phyloP scores from a whole-genome alignment of 2,888 invertebrate species.

The Dioctria rufipes region DNA sequence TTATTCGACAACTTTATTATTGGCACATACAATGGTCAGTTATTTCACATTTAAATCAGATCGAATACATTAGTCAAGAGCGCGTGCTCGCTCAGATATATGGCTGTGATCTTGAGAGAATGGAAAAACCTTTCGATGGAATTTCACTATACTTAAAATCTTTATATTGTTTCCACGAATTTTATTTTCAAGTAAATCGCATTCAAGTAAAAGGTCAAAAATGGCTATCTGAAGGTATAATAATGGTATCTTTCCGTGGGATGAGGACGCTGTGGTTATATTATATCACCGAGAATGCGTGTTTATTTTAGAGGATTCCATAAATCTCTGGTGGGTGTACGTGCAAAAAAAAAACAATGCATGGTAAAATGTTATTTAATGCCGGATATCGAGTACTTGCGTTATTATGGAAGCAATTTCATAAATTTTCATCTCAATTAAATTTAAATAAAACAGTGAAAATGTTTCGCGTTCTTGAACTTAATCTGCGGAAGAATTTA shows the following conservation, averaged over 20 bases:
- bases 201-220: conserved; percentile 29
- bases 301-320: conserved; percentile 2
- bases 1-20: background rate
- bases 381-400: too few species aligned
- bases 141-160: background rate
- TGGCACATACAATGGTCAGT: background rate
- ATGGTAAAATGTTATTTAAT: background rate
- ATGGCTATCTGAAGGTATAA: background rate
- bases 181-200: conserved; percentile 29
- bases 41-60: conserved; percentile 29
- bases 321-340: conserved; percentile 1
- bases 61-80: background rate
- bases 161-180: background rate
- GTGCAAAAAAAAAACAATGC: background rate
- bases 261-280: background rate
- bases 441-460: too few species aligned
- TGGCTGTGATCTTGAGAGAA: conserved; percentile 27
- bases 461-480: too few species aligned
- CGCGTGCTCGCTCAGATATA: background rate
- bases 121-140: background rate
- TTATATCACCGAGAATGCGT: background rate
- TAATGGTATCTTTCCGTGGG: background rate
- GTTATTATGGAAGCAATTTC: too few species aligned
- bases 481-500: too few species aligned
- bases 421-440: too few species aligned